phyloP scores from a whole-genome alignment of 92 coral and sea anemone species.

The Porites rus region DNA sequence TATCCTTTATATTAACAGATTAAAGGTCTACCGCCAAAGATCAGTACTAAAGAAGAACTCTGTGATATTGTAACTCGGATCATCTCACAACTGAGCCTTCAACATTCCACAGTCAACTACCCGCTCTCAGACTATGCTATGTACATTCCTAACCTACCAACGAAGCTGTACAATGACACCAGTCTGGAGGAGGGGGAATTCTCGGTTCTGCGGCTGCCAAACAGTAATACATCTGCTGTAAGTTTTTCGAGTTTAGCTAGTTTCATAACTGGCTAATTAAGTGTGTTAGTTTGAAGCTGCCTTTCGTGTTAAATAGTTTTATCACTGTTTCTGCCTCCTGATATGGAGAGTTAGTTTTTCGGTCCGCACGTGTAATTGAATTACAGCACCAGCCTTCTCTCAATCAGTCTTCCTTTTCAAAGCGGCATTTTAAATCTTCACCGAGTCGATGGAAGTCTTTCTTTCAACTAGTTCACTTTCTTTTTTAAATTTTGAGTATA shows the following conservation, averaged over 20 bases:
- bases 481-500: too few relatives aligned
- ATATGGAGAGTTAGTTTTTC: too few relatives aligned
- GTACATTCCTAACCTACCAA: constrained; percentile 55
- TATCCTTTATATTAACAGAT: constrained; percentile 15
- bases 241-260: background rate
- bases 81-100: constrained; percentile 49
- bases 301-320: background rate
- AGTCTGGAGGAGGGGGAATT: constrained; percentile 50
- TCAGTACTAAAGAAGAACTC: constrained; percentile 32
- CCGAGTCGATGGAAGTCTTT: too few relatives aligned
- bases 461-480: too few relatives aligned
- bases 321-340: too few relatives aligned
- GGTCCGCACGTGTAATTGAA: too few relatives aligned
- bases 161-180: constrained; percentile 67
- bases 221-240: constrained; percentile 51
- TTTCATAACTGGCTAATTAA: background rate
- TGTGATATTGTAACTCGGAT: constrained; percentile 45
- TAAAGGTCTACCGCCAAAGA: constrained; percentile 43
- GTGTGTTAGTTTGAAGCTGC: background rate
- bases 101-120: constrained; percentile 60
- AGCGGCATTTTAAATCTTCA: too few relatives aligned
- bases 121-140: constrained; percentile 40
- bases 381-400: too few relatives aligned
- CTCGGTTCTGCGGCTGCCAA: constrained; percentile 33
- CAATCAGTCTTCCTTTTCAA: too few relatives aligned